Conservation (phyloP, 2,797 vertebrate genomes). For the Botia almorhae region DNA sequence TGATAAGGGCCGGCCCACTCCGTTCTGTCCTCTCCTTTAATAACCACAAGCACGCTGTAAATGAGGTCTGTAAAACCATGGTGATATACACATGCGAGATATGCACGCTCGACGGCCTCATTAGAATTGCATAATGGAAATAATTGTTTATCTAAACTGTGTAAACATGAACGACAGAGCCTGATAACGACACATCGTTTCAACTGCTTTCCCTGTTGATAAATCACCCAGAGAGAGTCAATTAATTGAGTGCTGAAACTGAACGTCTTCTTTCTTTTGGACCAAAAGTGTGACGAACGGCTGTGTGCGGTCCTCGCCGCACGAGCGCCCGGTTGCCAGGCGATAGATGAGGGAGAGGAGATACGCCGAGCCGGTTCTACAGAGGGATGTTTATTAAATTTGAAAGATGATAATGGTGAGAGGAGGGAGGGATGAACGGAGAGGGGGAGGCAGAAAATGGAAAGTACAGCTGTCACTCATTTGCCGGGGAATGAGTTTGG, state of each 20-base stretch:
- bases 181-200: constrained; percentile 43
- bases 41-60: background rate
- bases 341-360: constrained; percentile 24
- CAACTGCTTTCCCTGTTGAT: constrained; percentile 57
- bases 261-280: constrained; percentile 1
- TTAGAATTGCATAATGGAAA: constrained; percentile 19
- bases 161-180: constrained; percentile 51
- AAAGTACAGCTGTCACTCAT: constrained; percentile 26
- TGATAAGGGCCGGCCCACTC: constrained; percentile 27
- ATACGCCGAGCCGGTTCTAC: constrained; percentile 24
- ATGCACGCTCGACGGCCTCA: background rate
- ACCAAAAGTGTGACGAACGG: constrained; percentile 35
- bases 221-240: constrained; percentile 58
- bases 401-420: constrained; percentile 33
- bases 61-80: background rate
- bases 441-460: background rate
- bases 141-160: constrained; percentile 61
- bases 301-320: constrained; percentile 4
- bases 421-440: background rate
- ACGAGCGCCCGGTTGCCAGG: background rate
- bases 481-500: constrained; percentile 20
- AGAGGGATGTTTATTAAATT: constrained; percentile 43
- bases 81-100: background rate
- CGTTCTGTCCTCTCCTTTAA: constrained; percentile 7
- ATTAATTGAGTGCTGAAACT: constrained; percentile 54